Base-by-base conservation (phyloP, 1,140 invertebrate species). In the Drosophila setifemur region DNA sequence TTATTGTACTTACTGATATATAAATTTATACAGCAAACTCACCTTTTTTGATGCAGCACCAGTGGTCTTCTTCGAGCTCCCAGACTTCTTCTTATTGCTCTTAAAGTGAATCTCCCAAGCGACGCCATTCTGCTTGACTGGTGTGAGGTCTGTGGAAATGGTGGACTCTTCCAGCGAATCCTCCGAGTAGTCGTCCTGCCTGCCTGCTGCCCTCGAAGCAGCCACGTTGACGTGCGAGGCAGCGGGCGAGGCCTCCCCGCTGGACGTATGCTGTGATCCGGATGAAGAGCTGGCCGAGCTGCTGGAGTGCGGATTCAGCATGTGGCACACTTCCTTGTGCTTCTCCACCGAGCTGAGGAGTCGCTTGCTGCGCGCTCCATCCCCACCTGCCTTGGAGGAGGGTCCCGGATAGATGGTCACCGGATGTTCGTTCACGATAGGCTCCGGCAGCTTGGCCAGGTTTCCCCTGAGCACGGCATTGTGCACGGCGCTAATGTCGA, bases 71-170 rank as follows among this genome's bases (percentile, higher is more conserved):
- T 79, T 79, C 0, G 58, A 42, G 3, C 9, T 18, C 5, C 28
- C 42, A 0, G 64, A 28, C 25, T 76, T 79, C 52, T 86, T 86
- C 33, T 76, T 89, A 45, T 78, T 83, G 66, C 60, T 83, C 31
- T 86, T 89, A 19, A 96, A 91, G 40, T 95, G 94, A 25, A 96
- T 95, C 91, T 96, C 95, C 95, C 95, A 96, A 47, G 95, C 95
- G 35, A 96, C 95, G 70, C 95, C 95, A 74, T 94, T 93, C 63
- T 95, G 92, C 90, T 96, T 96, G 81, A 93, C 93, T 70, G 92
- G 92, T 58, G 92, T 92, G 79, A 91, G 66, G 91, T 92, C 58
- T 92, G 92, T 79, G 91, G 92, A 74, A 90, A 92, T 60, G 83
- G 91, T 43, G 87, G 95, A 93, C 64, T 94, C 92, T 76, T 96